phyloP scores from a whole-genome alignment of 2,113 vertebrate genomes.

The Panurus biarmicus region DNA sequence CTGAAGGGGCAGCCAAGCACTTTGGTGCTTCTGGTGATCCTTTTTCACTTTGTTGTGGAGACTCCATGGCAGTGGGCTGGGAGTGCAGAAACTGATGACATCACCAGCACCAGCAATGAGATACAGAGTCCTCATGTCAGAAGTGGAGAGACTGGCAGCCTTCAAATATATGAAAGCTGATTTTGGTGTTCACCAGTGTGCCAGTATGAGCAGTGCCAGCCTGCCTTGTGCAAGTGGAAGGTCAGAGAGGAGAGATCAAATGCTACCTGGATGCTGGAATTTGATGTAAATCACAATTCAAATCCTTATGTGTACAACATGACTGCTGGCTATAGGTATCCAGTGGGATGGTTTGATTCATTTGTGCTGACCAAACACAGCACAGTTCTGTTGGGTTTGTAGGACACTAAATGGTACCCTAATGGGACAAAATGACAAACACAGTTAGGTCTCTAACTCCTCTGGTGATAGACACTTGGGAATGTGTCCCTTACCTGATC shows the following conservation, averaged over 20 bases:
- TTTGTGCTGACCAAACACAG: background rate
- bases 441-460: background rate
- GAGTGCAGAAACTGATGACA: background rate
- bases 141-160: background rate
- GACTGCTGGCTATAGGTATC: background rate
- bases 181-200: background rate
- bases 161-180: background rate
- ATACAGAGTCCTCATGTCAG: accelerated
- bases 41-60: background rate
- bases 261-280: background rate
- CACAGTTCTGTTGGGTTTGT: background rate
- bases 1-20: accelerated
- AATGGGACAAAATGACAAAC: background rate
- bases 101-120: accelerated
- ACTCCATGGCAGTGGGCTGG: background rate
- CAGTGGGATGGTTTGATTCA: background rate
- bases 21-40: accelerated
- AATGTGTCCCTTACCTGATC: background rate
- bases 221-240: background rate
- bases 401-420: background rate
- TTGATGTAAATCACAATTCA: background rate
- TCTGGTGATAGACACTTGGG: background rate
- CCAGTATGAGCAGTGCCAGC: background rate
- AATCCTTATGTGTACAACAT: background rate
- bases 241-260: background rate